phyloP scores from a whole-genome alignment of 64 coral and sea anemone genomes.

The Montipora cactus region DNA sequence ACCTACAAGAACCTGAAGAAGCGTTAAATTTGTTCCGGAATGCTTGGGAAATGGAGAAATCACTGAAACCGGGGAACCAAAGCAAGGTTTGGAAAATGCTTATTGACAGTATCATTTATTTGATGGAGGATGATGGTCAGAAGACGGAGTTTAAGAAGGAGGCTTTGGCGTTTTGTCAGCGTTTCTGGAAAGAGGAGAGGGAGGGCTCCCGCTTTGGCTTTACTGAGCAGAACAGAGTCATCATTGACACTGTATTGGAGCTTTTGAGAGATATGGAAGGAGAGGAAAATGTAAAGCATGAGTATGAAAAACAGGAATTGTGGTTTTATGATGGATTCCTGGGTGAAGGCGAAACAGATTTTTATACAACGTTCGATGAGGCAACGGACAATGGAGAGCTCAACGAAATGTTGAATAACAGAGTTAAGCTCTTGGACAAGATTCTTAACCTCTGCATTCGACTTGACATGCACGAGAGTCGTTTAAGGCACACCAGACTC shows the following conservation, averaged over 20 bases:
- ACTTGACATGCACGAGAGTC: not conserved
- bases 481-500: not conserved
- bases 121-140: not conserved
- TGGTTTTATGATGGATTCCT: not conserved
- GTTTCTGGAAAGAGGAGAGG: constrained; percentile 3
- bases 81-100: not conserved
- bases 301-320: not conserved
- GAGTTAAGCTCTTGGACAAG: not conserved
- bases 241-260: not conserved
- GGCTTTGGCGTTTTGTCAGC: not conserved
- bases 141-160: not conserved
- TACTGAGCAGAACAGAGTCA: not conserved
- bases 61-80: not conserved
- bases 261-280: not conserved
- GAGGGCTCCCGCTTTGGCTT: not conserved
- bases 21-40: constrained; percentile 26
- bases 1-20: not conserved
- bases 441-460: not conserved
- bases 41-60: constrained; percentile 58
- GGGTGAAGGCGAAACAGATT: not conserved
- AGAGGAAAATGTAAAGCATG: not conserved
- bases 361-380: not conserved
- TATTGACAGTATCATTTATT: not conserved
- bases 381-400: not conserved
- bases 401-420: not conserved